Evolutionary conservation across 2,797 vertebrate species (phyloP), one percentile per base, ranked within the genome.

Genomic region (Darevskia mixta): DNA sequence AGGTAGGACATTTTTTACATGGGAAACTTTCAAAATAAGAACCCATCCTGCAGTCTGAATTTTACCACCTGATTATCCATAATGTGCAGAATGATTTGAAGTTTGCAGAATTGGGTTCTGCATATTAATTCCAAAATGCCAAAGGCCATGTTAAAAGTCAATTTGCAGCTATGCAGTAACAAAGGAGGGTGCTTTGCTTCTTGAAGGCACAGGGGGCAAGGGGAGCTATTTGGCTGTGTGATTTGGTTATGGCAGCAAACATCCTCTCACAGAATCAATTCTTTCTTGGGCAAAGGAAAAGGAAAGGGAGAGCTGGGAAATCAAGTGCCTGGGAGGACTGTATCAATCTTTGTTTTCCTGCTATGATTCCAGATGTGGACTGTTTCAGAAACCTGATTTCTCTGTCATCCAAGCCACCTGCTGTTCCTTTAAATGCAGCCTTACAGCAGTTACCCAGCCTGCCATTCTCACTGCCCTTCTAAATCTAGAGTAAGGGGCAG

Each of bases 91-190:
- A 43, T 78, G 38, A 8, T 23, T 32, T 58, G 20, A 32, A 32
- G 8, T 64, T 73, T 38, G 49, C 27, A 55, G 86, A 27, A 75
- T 49, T 0, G 0, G 45, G n/a, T 71, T 73, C 17, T 1, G 2
- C 27, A 75, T 88, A 71, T 45, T 73, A 41, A 5, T 81, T 29
- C 27, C 23, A 0, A 72, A 69, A n/a, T 61, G 82, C 45, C 67
- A 13, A 0, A 0, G 2, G 29, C 25, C 0, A n/a, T 0, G 0
- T 27, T 84, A 25, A 58, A 8, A 8, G 29, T 32, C 8, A 8
- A 6, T 35, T 75, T 80, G n/a, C 64, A 80, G 8, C 4, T 20
- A 49, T 25, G 32, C 38, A 79, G 23, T 67, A 13, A 45, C 2
- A 38, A 27, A 10, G 25, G 55, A 25, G 1, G 9, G n/a, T n/a